Base-by-base conservation (phyloP, 2,888 invertebrate genomes). In the Megaustenia siamemsis region DNA sequence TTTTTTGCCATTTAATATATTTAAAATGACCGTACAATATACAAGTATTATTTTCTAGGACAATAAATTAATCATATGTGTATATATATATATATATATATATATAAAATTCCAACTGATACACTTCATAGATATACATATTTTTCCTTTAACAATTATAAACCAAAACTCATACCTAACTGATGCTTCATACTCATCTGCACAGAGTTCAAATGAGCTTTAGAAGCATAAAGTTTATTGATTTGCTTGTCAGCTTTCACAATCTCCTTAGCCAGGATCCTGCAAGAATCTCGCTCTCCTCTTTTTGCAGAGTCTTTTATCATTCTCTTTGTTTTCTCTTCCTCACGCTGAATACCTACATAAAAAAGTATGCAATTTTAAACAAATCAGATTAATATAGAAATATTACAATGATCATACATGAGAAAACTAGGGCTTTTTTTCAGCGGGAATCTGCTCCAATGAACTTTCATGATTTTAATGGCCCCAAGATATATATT, bases 181-280 rank as follows among this genome's bases (percentile, higher is more conserved):
- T 73, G 73, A 73, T 99, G 98, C 94, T 99, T 98, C 99, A 99
- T 99, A 95, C 98, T 97, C 95, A 99, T 95, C 90, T 97, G 97
- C 21, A 99, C 97, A 0, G 99, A 99, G 94, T 98, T 99, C 35
- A 99, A 95, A 92, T 99, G 99, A 12, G 99, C 99, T 95, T 99
- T 99, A 18, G 98, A 98, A 0, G 98, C 97, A 93, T 99, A 97
- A 89, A 99, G 97, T 94, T 92, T 98, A 92, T 96, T 96, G 53
- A 98, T 95, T 0, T 98, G 97, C 94, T 97, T 98, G 82, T 97
- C 95, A 0, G 98, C 97, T 87, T 97, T 95, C 56, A 99, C 95
- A 71, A 99, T 96, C 95, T 99, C 98, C 93, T 98, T 98, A 0
- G 99, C 99, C 83, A 99, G 95, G 91, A 99, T 97, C 82, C 96